Evolutionary conservation across 1,140 invertebrate species (phyloP), one percentile per base, ranked within the genome.

Genomic region (Pentalonia nigronervosa): DNA sequence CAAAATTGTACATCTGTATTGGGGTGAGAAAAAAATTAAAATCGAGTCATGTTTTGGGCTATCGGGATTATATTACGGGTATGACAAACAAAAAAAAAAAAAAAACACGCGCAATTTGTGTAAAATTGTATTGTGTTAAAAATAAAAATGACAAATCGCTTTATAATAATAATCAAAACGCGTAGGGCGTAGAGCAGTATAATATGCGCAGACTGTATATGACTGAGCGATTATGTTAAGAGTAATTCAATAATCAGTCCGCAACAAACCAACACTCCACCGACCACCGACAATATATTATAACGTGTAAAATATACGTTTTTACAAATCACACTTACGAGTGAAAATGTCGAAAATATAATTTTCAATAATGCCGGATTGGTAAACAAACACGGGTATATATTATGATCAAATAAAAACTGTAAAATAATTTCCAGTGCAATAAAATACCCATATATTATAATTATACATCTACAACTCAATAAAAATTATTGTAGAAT

Each of bases 11-110:
- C 53, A 90, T 20, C n/a, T 34, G 7, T 53, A 53, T 36, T 17
- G 48, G n/a, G 50, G 48, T 8, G 48, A 53, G 50, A 89, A 89
- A 89, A 50, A 89, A 87, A 89, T 89, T 89, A 89, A 89, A 89
- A 53, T 23, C n/a, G 34, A 21, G n/a, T 17, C 20, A 21, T n/a
- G 20, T 53, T 89, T 48, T 48, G 17, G 30, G 45, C 45, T 36
- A 56, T 56, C 48, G 50, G 48, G 87, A 89, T 89, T 89, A 89
- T 34, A 56, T 23, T 41, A 25, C n/a, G n/a, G 50, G 21, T 7
- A 87, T 47, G 6, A 53, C 50, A 0, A 8, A 47, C 45, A 47
- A 47, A 47, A 47, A 47, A 45, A 84, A n/a, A 86, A 88, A 87
- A 89, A 89, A 76, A 76, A 76, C 30, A 53, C 47, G 7, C 21